Evolutionary conservation across 2,113 vertebrate genomes (phyloP), one percentile per base, ranked within the genome.

Genomic region (Melospiza melodia): DNA sequence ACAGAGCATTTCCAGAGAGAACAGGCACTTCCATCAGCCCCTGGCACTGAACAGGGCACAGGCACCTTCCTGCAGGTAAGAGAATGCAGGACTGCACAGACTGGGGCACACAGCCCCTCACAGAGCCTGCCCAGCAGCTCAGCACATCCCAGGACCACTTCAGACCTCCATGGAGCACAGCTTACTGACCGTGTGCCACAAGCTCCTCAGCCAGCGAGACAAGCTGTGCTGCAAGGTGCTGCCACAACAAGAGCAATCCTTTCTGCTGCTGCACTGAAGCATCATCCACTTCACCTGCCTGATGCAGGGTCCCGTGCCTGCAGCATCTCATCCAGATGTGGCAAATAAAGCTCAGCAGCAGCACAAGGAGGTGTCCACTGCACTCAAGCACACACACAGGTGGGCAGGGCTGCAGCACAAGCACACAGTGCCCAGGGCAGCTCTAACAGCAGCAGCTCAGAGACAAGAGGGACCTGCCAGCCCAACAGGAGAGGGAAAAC

Each of bases 361-460:
- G 54, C 54, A 55, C 33, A 16, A 71, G 23, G 21, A 69, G 1
- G 1, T 11, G 15, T 14, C 63, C 25, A 5, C 31, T 43, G 49
- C 28, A 46, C 33, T 65, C 0, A 3, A 28, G 37, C 43, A 39
- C 39, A 39, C 1, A 20, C 35, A 12, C 11, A 22, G 19, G 39
- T 3, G 22, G 16, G 25, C 55, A 74, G 41, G 5, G 33, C 73
- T 57, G 59, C 61, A 73, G 63, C 74, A 66, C 15, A n/a, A 23
- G 17, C 59, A 22, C 0, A 0, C 19, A 41, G 54, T 5, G 13
- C 57, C 41, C 39, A 9, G 41, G 39, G 20, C 12, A 62, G 48
- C 28, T 74, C 68, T 6, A 43, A n/a, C 59, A 68, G 18, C 33
- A 76, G 30, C 31, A 48, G 41, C 31, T 27, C 1, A 67, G 52